Percentiles rank a stretch among this genome's conserved stretches.
phyloP scores from a whole-genome alignment of 2,113 vertebrate species.

The Nerophis lumbriciformis region DNA sequence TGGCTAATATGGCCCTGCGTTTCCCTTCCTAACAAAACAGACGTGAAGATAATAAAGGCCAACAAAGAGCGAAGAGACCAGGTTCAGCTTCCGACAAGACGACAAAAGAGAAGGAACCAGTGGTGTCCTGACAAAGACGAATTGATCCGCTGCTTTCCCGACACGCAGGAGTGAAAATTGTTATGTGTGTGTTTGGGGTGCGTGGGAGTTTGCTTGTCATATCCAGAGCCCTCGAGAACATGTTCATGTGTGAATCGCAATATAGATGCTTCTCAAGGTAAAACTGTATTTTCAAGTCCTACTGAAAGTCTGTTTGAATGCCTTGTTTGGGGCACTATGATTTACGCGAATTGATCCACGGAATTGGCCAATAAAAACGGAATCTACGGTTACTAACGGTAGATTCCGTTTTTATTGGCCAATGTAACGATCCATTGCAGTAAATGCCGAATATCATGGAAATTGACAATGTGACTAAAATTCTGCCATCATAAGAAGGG shows the following conservation, averaged over 20 bases:
- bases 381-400: no score
- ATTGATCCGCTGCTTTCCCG: conserved; percentile 38
- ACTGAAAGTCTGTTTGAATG: not conserved
- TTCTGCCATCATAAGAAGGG: no score
- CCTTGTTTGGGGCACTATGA: no score
- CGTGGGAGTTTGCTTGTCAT: not conserved
- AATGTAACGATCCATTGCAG: no score
- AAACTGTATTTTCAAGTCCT: not conserved
- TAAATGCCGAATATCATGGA: no score
- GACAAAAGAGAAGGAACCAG: conserved; percentile 33
- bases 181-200: not conserved
- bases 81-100: conserved; percentile 19
- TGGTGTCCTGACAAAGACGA: conserved; percentile 17
- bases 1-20: conserved; percentile 38
- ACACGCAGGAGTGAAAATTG: conserved; percentile 16
- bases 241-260: not conserved
- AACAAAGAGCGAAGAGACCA: conserved; percentile 31
- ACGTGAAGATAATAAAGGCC: conserved; percentile 43
- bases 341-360: no score
- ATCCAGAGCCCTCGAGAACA: conserved; percentile 2
- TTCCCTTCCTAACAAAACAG: conserved; percentile 21
- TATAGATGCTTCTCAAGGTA: not conserved
- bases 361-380: no score
- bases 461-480: no score
- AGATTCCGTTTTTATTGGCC: no score